Evolutionary conservation across 2,113 vertebrate genomes (phyloP).

Genomic region (Lampris incognitus): DNA sequence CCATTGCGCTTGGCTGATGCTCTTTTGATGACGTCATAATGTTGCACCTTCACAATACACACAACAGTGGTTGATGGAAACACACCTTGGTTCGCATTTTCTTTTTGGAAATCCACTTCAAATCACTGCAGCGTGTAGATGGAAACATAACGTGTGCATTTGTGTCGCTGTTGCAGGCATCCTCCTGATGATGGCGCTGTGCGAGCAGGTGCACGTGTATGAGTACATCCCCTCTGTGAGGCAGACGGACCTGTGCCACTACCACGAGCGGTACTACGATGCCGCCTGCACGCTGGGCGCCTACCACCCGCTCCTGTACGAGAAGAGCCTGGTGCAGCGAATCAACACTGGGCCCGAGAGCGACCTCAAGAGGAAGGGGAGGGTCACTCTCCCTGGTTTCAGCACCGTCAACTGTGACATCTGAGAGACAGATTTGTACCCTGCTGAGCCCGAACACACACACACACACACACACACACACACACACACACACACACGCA

Average conservation of each 20-base stretch:
- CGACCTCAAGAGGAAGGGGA: conserved; percentile 90
- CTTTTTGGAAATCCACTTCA: too few relatives aligned
- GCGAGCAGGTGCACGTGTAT: conserved; percentile 92
- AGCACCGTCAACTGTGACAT: conserved; percentile 85
- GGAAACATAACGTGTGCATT: neutral
- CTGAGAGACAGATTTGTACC: conserved; percentile 57
- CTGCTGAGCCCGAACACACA: conserved; percentile 4
- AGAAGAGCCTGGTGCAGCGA: conserved; percentile 93
- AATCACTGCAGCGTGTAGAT: too few relatives aligned
- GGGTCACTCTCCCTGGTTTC: conserved; percentile 92
- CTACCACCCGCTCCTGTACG: conserved; percentile 95
- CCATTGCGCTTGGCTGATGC: too few relatives aligned
- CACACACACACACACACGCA: neutral
- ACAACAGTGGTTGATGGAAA: too few relatives aligned
- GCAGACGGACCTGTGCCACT: conserved; percentile 96
- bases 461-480: conserved; percentile 18
- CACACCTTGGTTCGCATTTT: too few relatives aligned
- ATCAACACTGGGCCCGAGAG: conserved; percentile 88
- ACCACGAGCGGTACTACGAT: conserved; percentile 94
- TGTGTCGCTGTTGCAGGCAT: conserved; percentile 84
- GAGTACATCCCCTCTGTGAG: conserved; percentile 96
- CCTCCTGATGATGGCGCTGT: conserved; percentile 97
- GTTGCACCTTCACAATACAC: too few relatives aligned
- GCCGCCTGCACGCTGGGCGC: conserved; percentile 95
- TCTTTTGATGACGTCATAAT: too few relatives aligned